phyloP scores from a whole-genome alignment of 2,113 vertebrate genomes.

The Corythoichthys intestinalis region DNA sequence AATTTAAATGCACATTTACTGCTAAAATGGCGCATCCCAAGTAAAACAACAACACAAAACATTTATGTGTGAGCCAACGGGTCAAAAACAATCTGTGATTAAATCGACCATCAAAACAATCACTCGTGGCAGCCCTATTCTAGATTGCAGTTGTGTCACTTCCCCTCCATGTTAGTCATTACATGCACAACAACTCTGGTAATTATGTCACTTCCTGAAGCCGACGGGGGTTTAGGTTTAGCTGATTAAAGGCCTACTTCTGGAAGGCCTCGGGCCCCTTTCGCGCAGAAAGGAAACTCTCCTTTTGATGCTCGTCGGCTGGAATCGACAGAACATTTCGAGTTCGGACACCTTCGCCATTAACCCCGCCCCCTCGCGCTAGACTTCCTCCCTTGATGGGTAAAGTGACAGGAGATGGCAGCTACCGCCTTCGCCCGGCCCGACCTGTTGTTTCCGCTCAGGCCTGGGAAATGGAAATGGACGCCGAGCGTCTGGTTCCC shows the following conservation, averaged over 20 bases:
- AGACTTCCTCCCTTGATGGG: conserved; percentile 62
- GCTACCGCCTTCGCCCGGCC: conserved; percentile 57
- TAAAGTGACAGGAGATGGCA: conserved; percentile 60
- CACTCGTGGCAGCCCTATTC: too few relatives aligned
- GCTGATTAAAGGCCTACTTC: conserved; percentile 72
- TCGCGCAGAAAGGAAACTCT: conserved; percentile 33
- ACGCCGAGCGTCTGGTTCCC: conserved; percentile 59
- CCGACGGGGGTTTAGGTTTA: conserved; percentile 21
- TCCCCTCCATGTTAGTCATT: not conserved
- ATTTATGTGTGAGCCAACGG: too few relatives aligned
- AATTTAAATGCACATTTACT: too few relatives aligned
- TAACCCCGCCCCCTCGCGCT: conserved; percentile 60
- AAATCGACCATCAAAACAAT: not conserved
- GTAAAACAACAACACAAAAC: too few relatives aligned
- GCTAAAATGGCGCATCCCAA: too few relatives aligned
- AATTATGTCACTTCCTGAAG: conserved; percentile 4
- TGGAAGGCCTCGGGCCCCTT: not conserved
- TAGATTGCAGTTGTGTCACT: not conserved
- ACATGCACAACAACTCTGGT: not conserved
- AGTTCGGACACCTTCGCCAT: conserved; percentile 52
- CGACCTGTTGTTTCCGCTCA: conserved; percentile 56
- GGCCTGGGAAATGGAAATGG: conserved; percentile 69
- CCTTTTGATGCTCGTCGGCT: conserved; percentile 59
- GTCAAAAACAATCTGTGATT: too few relatives aligned
- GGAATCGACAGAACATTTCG: conserved; percentile 54